Evolutionary conservation across 2,113 vertebrate species (phyloP), one percentile per base, ranked within the genome.

Genomic region (Pteropus alecto): DNA sequence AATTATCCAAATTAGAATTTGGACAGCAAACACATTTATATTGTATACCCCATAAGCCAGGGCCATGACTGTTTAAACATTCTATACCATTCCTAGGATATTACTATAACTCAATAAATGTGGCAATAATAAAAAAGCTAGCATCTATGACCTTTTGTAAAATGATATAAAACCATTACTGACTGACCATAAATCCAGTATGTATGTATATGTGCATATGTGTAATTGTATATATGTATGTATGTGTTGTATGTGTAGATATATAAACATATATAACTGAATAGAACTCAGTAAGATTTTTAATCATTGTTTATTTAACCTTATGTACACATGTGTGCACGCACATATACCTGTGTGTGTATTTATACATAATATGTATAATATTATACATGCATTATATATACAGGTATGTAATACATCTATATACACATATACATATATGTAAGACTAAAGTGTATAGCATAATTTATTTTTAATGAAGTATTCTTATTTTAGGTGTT

Each of bases 1-100:
- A 96, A 97, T 95, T 94, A 94, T 19, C 41, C 79, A 96, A 96
- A 96, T 95, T 96, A 94, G 95, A 97, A 97, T 97, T 92, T 96
- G 94, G 96, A 94, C 74, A 89, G 86, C 70, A 97, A 97, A 81
- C 73, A 96, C 30, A 92, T 94, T 96, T 82, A 93, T 95, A 87
- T 16, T 83, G 13, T 95, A 86, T 97, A n/a, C 7, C 86, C 83
- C 94, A 67, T 97, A 89, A 93, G 41, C 65, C 33, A 63, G 58
- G 65, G 56, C 86, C 85, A 96, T 82, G 94, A 95, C 77, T 90
- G 24, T 94, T 92, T 96, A 76, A 93, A 74, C 73, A 86, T 91
- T 92, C 88, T 76, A 70, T 91, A 90, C 15, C 3, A 82, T 90
- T 86, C 58, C 38, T 89, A 82, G 2, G 15, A 70, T 94, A 95